Percentiles rank a stretch among this genome's conserved stretches.
phyloP scores from a whole-genome alignment of 2,113 vertebrate species.

The Crypturellus undulatus region DNA sequence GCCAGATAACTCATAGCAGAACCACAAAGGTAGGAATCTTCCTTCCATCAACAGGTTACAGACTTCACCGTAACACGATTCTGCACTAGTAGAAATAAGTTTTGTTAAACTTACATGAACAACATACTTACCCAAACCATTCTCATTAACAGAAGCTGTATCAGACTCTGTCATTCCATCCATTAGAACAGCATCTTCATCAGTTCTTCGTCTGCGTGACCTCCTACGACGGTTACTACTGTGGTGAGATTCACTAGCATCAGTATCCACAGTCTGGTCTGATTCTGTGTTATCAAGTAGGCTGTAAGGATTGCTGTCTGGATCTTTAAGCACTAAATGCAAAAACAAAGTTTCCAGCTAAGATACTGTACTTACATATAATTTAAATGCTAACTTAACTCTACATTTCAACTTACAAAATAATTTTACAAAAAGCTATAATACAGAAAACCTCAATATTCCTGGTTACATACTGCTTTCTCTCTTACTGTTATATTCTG shows the following conservation, averaged over 20 bases:
- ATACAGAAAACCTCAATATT: background rate
- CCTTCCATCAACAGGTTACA: slow-evolving; percentile 32
- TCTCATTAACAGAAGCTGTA: slow-evolving; percentile 95
- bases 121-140: slow-evolving; percentile 90
- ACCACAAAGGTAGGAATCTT: background rate
- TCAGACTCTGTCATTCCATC: slow-evolving; percentile 98
- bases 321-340: slow-evolving; percentile 87
- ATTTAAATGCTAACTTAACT: background rate
- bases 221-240: slow-evolving; percentile 90
- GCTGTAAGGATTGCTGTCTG: slow-evolving; percentile 91
- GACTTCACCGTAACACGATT: background rate
- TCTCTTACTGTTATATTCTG: background rate
- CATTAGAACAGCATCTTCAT: slow-evolving; percentile 93
- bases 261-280: slow-evolving; percentile 96
- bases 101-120: slow-evolving; percentile 26
- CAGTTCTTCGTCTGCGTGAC: slow-evolving; percentile 93
- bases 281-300: slow-evolving; percentile 94
- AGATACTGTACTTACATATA: background rate
- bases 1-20: background rate
- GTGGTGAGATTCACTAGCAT: slow-evolving; percentile 93
- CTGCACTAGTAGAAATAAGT: slow-evolving; percentile 11
- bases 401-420: background rate
- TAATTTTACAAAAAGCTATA: background rate
- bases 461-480: background rate
- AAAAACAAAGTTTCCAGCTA: slow-evolving; percentile 41